phyloP scores from a whole-genome alignment of 2,113 vertebrate species.

The Oophaga pumilio region DNA sequence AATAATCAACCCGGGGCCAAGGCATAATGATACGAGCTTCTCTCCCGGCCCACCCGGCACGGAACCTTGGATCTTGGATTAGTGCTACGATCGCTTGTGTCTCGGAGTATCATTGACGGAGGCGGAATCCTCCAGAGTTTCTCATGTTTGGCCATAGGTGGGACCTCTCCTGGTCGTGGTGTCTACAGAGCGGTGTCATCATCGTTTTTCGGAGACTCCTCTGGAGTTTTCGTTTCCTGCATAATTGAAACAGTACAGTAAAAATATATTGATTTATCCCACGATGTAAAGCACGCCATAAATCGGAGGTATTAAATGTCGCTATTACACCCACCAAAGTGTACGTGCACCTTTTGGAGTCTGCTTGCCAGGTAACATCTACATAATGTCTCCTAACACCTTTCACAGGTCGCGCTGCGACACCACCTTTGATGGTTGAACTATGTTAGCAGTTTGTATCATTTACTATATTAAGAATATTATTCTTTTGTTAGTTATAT shows the following conservation, averaged over 20 bases:
- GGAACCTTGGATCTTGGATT: not conserved
- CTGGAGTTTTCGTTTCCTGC: not conserved
- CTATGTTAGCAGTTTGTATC: too few species aligned
- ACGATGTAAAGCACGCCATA: not conserved
- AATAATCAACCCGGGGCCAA: not conserved
- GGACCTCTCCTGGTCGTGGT: not conserved
- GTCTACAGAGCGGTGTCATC: slow-evolving; percentile 18
- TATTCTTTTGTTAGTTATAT: too few species aligned
- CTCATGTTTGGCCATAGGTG: not conserved
- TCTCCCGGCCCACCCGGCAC: not conserved
- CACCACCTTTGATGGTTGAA: too few species aligned
- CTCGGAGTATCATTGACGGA: not conserved
- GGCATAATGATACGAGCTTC: not conserved
- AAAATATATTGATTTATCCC: not conserved
- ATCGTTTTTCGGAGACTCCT: not conserved
- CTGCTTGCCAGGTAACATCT: not conserved
- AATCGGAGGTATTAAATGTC: not conserved
- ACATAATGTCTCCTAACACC: too few species aligned
- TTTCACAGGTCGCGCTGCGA: too few species aligned
- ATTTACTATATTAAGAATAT: too few species aligned
- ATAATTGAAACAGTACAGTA: not conserved
- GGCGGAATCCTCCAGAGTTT: not conserved
- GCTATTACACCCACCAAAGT: not conserved
- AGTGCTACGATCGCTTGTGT: not conserved
- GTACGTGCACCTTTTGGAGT: not conserved